Base-by-base conservation (phyloP, 2,113 vertebrate species). In the Hippocampus guttulatus region DNA sequence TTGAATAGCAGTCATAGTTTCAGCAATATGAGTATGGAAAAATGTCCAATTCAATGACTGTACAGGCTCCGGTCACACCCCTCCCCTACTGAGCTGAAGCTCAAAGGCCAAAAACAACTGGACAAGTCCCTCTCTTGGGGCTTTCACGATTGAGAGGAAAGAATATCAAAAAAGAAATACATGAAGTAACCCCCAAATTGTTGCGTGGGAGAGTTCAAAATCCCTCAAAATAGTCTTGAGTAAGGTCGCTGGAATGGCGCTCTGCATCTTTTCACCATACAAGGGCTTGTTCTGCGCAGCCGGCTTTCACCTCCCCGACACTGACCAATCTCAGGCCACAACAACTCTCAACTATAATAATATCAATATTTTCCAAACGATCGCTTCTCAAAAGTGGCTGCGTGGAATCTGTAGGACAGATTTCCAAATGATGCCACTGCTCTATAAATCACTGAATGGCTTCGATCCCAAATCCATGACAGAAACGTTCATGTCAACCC, bases 191-290 rank as follows among this genome's bases (percentile, higher is more conserved):
- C 88, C 81, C 80, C 76, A 87, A 89, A 88, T 89, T 86, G 84
- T 88, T 87, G 79, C 87, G 90, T 93, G 92, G 90, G 92, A 93
- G 88, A 92, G 88, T 90, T 90, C 82, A 88, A 80, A 87, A 84
- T 79, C 67, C 87, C 86, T 85, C 77, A 83, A 89, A 93, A 93
- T 93, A 93, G 88, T 74, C 60, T 79, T 80, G 81, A 20, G 71
- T 88, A 80, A 89, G 81, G 69, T 77, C 67, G 57, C 63, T 88
- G 88, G 91, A 93, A 92, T 91, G 91, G 85, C 79, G 67, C 76
- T 82, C 88, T 88, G 84, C 75, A 75, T 73, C 70, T 64, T 86
- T 90, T 93, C 83, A 85, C 92, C 92, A 92, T 93, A 93, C 83
- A 93, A 88, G 92, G 92, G 38, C 65, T 70, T 88, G 80, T 73